Conservation (phyloP, 2,888 invertebrate genomes). For the Alloplasta piceator region DNA sequence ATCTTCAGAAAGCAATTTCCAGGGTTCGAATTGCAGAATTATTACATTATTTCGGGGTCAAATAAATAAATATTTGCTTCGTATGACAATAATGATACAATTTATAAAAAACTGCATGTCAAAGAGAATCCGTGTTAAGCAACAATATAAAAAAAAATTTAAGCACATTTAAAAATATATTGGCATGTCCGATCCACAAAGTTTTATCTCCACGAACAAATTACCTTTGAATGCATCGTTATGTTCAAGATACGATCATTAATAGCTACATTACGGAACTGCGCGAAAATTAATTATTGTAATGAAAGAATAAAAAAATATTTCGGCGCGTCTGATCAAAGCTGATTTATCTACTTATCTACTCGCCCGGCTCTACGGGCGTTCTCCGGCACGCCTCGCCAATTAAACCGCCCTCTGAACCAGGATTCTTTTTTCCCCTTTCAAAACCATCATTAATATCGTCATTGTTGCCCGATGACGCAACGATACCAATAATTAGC, state of each 20-base stretch:
- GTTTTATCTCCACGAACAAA: constrained; percentile 15
- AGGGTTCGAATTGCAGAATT: no score
- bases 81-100: no score
- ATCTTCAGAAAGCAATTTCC: no score
- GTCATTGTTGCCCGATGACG: constrained; percentile 14
- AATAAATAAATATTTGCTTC: no score
- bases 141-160: no score
- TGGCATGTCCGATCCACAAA: constrained; percentile 10
- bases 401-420: constrained; percentile 38
- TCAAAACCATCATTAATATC: constrained; percentile 3
- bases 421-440: constrained; percentile 12
- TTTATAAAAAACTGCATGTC: no score
- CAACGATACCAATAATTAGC: constrained; percentile 20
- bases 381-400: constrained; percentile 30
- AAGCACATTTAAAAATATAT: constrained; percentile 21
- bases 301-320: constrained; percentile 21
- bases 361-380: background rate
- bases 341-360: constrained; percentile 28
- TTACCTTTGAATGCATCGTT: constrained; percentile 28
- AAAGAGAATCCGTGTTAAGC: no score
- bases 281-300: constrained; percentile 6
- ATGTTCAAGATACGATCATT: constrained; percentile 32
- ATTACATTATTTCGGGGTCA: no score
- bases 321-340: constrained; percentile 36
- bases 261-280: constrained; percentile 17